Evolutionary conservation across 2,888 invertebrate genomes (phyloP).

Genomic region (Trisateles emortualis): DNA sequence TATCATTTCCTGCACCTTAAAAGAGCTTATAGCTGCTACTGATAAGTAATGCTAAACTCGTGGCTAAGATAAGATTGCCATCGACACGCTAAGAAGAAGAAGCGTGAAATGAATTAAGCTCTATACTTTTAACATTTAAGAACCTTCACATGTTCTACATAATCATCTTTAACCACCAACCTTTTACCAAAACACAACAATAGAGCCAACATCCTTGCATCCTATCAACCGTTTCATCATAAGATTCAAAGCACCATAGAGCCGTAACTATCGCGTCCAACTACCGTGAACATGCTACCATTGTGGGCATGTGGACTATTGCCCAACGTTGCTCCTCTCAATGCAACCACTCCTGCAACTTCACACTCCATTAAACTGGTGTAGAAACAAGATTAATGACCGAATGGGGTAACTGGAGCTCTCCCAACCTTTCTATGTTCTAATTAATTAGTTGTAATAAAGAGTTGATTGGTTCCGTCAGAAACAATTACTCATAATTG

Average conservation of each 20-base stretch:
- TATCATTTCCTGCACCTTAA: no score
- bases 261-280: conserved; percentile 29
- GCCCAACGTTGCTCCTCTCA: conserved; percentile 48
- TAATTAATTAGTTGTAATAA: conserved; percentile 13
- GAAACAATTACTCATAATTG: conserved; percentile 8
- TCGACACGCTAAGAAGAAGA: no score
- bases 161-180: conserved; percentile 2
- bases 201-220: conserved; percentile 27
- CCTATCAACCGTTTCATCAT: conserved; percentile 39
- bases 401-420: conserved; percentile 16
- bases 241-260: conserved; percentile 21
- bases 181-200: conserved; percentile 14
- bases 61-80: no score
- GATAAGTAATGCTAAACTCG: no score
- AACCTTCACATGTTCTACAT: background rate
- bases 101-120: no score
- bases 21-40: no score
- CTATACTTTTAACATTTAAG: no score
- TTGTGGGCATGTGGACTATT: conserved; percentile 22
- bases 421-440: conserved; percentile 34
- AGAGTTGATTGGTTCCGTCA: conserved; percentile 1
- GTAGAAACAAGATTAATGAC: conserved; percentile 74
- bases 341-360: conserved; percentile 74
- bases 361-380: conserved; percentile 71
- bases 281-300: conserved; percentile 37